Evolutionary conservation across 2,797 vertebrate species (phyloP).

Genomic region (Novumbra hubbsi): DNA sequence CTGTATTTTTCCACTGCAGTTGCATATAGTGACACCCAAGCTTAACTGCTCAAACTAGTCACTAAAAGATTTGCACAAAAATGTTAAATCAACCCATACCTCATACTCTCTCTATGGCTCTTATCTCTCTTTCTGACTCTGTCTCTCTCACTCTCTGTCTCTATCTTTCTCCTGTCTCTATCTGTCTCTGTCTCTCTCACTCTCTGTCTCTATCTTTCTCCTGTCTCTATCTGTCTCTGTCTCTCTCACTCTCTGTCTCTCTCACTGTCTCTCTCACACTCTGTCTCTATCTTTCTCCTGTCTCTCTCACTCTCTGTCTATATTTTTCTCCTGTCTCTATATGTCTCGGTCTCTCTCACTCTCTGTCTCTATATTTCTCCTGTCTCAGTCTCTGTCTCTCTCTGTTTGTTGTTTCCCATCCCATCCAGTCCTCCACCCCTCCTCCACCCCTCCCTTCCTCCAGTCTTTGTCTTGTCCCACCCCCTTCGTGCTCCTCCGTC

Average conservation of each 20-base stretch:
- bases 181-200: background rate
- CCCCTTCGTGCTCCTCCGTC: background rate
- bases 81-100: no score
- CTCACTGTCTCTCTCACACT: background rate
- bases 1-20: no score
- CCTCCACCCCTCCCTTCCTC: constrained; percentile 13
- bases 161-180: background rate
- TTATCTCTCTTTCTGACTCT: background rate
- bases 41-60: no score
- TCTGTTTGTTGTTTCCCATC: background rate
- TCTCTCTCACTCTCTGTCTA: background rate
- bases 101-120: no score
- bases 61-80: no score
- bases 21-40: no score
- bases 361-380: background rate
- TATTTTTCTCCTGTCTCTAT: background rate
- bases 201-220: background rate
- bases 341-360: background rate
- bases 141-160: background rate
- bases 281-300: background rate
- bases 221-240: background rate
- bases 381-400: background rate
- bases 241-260: background rate
- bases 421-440: background rate
- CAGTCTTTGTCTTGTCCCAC: background rate